Conservation (phyloP, 2,888 invertebrate species). For the Chymomyza caudatula region DNA sequence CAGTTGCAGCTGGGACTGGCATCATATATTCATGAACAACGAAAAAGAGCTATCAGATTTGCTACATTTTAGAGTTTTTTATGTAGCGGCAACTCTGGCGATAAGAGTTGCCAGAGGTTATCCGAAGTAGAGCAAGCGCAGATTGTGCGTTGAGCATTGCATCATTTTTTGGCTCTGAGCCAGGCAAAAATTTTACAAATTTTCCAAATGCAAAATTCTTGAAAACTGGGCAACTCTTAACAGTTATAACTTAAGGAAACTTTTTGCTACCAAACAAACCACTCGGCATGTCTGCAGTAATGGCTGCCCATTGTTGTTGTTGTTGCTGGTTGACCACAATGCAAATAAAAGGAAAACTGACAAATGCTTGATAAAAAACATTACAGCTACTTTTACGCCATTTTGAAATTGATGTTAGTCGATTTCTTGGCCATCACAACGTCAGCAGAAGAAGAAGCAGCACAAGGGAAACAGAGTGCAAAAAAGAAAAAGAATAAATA, state of each 20-base stretch:
- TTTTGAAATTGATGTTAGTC: slow-evolving; percentile 58
- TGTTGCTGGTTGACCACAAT: slow-evolving; percentile 56
- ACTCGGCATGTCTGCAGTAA: slow-evolving; percentile 39
- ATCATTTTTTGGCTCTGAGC: slow-evolving; percentile 33
- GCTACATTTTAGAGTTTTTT: background rate
- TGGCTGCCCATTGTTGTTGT: slow-evolving; percentile 30
- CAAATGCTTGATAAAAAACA: slow-evolving; percentile 33
- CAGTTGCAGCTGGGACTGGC: background rate
- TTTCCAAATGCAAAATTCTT: background rate
- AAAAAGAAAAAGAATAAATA: background rate
- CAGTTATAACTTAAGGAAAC: slow-evolving; percentile 31
- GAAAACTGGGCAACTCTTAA: slow-evolving; percentile 2
- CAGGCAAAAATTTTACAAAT: slow-evolving; percentile 13
- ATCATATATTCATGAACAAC: no score
- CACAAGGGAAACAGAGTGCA: background rate
- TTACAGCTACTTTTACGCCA: slow-evolving; percentile 40
- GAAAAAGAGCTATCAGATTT: background rate
- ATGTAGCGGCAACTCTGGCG: background rate
- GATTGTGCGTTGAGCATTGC: background rate
- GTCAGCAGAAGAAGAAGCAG: background rate
- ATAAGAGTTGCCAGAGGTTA: background rate
- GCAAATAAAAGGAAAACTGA: slow-evolving; percentile 51
- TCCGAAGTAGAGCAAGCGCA: background rate
- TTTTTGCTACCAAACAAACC: slow-evolving; percentile 47
- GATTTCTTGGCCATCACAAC: slow-evolving; percentile 27